These are phyloP conservation scores for Drosophila novamexicana DNA, from an alignment of 1,140 invertebrate species.

Conservation along the genomic window DNA sequence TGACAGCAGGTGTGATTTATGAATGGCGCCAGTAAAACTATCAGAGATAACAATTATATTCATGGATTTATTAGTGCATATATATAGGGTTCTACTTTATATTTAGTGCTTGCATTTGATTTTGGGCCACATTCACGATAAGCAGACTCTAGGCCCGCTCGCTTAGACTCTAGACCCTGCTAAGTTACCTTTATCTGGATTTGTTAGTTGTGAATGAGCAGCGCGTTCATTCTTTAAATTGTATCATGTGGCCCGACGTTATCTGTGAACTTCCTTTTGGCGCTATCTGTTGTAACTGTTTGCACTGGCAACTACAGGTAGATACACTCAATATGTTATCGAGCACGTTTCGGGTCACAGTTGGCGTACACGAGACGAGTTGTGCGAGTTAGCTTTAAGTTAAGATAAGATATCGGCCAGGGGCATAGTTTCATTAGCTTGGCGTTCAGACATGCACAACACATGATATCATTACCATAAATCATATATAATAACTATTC, in stretches of 20 bases:
- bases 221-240: background rate
- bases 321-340: conserved; percentile 9
- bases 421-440: conserved; percentile 15
- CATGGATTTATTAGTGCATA: background rate
- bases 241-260: background rate
- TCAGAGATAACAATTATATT: conserved; percentile 27
- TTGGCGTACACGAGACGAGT: conserved; percentile 26
- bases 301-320: conserved; percentile 2
- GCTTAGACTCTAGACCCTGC: too few relatives aligned
- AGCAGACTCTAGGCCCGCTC: conserved; percentile 13
- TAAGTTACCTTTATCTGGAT: conserved; percentile 5
- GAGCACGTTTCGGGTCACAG: conserved; percentile 23
- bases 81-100: background rate
- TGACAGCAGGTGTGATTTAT: conserved; percentile 22
- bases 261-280: background rate
- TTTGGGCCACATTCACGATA: conserved; percentile 18
- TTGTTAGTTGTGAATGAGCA: conserved; percentile 32
- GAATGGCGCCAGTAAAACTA: conserved; percentile 20
- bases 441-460: conserved; percentile 21
- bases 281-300: conserved; percentile 2
- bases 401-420: conserved; percentile 1
- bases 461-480: conserved; percentile 22
- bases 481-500: conserved; percentile 12
- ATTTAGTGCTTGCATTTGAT: conserved; percentile 1
- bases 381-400: conserved; percentile 15